Evolutionary conservation across 2,797 vertebrate species (phyloP), one percentile per base, ranked within the genome.

Genomic region (Molossus molossus): DNA sequence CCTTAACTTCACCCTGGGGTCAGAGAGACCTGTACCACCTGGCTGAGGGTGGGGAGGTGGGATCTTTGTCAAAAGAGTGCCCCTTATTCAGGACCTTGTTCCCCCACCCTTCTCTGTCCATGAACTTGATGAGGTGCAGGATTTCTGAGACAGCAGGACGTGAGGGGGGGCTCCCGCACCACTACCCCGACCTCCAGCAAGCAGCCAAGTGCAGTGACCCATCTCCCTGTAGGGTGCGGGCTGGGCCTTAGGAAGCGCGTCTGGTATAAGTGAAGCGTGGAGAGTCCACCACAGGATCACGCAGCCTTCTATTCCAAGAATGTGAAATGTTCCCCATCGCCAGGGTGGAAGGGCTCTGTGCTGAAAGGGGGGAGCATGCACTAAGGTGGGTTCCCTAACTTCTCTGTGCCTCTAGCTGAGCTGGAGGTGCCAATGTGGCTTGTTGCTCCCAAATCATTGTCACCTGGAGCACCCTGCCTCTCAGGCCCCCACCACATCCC

Each of bases 1-100:
- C 72, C 58, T 67, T 72, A 64, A 76, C 94, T 87, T 96, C 64
- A 82, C 70, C 11, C 87, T 87, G 94, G 62, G 29, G 40, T 25
- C 48, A 67, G 70, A 70, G 65, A 48, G 14, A 88, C 53, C 90
- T 18, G 65, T 45, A 73, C 50, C 11, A 8, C 11, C 23, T 0
- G 1, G 21, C 33, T 29, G 48, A 79, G 33, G 18, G 17, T 33
- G 17, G 4, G 20, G n/a, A 50, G 13, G 3, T 9, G 5, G 21
- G 29, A 45, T 58, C 62, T 92, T 85, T 6, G 27, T 72, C 27
- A 15, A 60, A 40, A 70, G 17, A 45, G 25, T 17, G 4, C 15
- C 77, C 64, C 64, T 18, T 60, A 50, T 27, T 60, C 50, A 12
- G 23, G 48, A 64, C 29, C 37, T 67, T 40, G 23, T 64, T 48